A percentile compares a stretch with the other conserved stretches of the same genome.
Conservation (phyloP, 2,888 invertebrate genomes). For the Nowickia ferox region DNA sequence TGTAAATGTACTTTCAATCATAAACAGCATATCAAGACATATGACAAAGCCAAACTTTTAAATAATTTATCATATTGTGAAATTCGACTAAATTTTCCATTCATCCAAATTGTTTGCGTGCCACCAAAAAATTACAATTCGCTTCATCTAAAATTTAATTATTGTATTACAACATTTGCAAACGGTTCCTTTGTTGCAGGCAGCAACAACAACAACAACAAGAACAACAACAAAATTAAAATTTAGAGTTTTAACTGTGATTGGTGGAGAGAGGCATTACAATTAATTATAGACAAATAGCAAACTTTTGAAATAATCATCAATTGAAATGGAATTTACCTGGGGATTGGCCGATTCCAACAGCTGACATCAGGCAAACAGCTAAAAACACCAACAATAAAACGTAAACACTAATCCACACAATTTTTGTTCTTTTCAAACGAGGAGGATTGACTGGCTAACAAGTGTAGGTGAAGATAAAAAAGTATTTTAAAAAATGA, state of each 20-base stretch:
- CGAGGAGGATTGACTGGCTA: conserved; percentile 59
- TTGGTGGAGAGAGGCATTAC: conserved; percentile 54
- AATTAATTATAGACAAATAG: conserved; percentile 61
- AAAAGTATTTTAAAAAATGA: conserved; percentile 39
- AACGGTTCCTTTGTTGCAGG: conserved; percentile 28
- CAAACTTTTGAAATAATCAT: conserved; percentile 52
- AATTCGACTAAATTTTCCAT: no score
- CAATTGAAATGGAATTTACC: conserved; percentile 62
- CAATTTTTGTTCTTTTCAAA: background rate
- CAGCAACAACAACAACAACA: conserved; percentile 32
- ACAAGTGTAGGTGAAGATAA: conserved; percentile 68
- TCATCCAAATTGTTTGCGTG: background rate
- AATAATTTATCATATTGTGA: no score
- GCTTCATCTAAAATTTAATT: conserved; percentile 22
- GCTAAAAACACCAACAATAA: conserved; percentile 4
- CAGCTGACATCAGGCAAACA: conserved; percentile 36
- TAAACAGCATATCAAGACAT: no score
- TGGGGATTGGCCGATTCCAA: conserved; percentile 64
- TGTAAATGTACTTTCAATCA: no score
- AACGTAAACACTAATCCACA: conserved; percentile 29
- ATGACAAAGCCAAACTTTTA: no score
- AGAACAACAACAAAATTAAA: conserved; percentile 26
- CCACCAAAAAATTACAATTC: background rate
- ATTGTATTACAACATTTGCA: conserved; percentile 16
- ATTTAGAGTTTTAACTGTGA: conserved; percentile 43